These are phyloP conservation scores for Agrotis segetum DNA, from an alignment of 2,888 invertebrate species.

Conservation along the genomic window DNA sequence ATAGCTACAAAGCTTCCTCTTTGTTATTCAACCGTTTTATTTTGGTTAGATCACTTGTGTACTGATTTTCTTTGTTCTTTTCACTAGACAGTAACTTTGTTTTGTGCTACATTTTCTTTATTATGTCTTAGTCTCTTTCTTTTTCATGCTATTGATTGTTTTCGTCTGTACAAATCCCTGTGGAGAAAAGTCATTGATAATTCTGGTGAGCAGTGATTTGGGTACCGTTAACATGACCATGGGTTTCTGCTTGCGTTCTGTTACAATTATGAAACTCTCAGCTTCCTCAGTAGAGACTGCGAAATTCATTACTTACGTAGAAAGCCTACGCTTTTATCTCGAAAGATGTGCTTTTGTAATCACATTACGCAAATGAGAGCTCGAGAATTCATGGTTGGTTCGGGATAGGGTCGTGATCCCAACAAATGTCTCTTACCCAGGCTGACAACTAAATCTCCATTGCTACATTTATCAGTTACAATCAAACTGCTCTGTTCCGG, in stretches of 20 bases:
- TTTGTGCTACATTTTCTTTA: constrained; percentile 24
- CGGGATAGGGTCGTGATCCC: constrained; percentile 87
- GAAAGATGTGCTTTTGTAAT: constrained; percentile 90
- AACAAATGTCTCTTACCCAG: constrained; percentile 85
- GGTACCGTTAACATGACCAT: constrained; percentile 58
- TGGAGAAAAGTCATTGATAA: constrained; percentile 39
- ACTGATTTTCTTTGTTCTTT: constrained; percentile 47
- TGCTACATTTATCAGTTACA: constrained; percentile 72
- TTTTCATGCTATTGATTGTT: constrained; percentile 11
- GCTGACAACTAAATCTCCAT: constrained; percentile 79
- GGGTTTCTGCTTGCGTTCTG: constrained; percentile 65
- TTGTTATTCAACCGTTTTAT: constrained; percentile 52
- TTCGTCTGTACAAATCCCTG: constrained; percentile 7
- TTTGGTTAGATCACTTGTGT: constrained; percentile 25
- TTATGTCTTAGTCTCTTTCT: constrained; percentile 16
- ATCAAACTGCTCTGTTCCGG: constrained; percentile 56
- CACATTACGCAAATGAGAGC: constrained; percentile 90
- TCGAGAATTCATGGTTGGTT: constrained; percentile 86
- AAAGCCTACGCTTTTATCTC: constrained; percentile 88
- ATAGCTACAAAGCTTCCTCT: constrained; percentile 52
- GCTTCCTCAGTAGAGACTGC: constrained; percentile 79
- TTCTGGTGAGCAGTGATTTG: constrained; percentile 40
- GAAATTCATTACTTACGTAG: constrained; percentile 89
- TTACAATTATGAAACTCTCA: constrained; percentile 81
- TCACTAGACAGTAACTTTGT: constrained; percentile 15